phyloP scores from a whole-genome alignment of 1,140 invertebrate species.

The Euwallacea fornicatus region DNA sequence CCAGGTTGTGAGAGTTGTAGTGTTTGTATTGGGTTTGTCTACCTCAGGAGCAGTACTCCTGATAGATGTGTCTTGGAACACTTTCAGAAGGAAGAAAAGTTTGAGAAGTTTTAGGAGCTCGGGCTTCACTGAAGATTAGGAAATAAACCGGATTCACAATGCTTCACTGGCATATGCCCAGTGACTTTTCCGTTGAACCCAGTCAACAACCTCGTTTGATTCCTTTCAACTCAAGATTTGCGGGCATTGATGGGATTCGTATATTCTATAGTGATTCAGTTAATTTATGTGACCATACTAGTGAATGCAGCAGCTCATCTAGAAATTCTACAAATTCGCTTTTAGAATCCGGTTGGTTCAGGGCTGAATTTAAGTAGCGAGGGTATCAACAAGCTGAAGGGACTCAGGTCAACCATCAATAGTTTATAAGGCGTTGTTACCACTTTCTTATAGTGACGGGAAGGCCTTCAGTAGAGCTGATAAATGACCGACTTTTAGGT shows the following conservation, averaged over 20 bases:
- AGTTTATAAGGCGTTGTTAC: neutral
- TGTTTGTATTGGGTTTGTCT: neutral
- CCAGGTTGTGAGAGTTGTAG: neutral
- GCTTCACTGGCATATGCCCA: slow-evolving; percentile 8
- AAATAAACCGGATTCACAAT: slow-evolving; percentile 6
- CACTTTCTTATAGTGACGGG: neutral
- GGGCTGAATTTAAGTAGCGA: neutral
- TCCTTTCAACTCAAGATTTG: neutral
- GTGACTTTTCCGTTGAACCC: slow-evolving; percentile 5
- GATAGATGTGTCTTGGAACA: slow-evolving; percentile 1
- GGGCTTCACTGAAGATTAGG: neutral
- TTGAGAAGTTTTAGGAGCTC: neutral
- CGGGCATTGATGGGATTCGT: neutral
- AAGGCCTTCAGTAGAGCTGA: too few species aligned
- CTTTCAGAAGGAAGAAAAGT: neutral
- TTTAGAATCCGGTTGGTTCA: neutral
- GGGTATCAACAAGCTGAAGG: neutral
- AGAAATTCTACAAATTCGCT: slow-evolving; percentile 8
- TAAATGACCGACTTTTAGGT: slow-evolving; percentile 5
- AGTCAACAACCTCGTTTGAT: neutral
- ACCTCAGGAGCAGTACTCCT: neutral
- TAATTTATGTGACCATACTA: slow-evolving; percentile 4
- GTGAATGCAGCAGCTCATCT: slow-evolving; percentile 2
- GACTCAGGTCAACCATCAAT: neutral
- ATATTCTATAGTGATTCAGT: neutral